Base-by-base conservation (phyloP, 2,797 vertebrate species). In the Bradypodion pumilum region DNA sequence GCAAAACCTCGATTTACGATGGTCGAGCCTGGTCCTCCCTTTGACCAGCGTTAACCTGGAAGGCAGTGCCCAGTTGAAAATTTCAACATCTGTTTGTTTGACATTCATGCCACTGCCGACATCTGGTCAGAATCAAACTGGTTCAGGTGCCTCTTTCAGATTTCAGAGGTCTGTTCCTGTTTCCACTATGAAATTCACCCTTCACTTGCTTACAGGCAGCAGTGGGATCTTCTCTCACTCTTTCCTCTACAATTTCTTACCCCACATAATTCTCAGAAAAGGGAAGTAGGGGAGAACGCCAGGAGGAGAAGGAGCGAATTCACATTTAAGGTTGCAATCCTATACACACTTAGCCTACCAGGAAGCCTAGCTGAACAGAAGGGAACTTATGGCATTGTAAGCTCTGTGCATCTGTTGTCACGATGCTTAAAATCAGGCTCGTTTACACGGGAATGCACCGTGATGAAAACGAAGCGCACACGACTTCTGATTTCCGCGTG, bases 71-170 rank as follows among this genome's bases (percentile, higher is more conserved):
- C 89, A 88, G 95, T 91, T 95, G 82, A 95, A 88, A 92, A 94
- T 94, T 95, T 96, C 94, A 94, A 98, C 97, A 98, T 98, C 97
- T 99, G 97, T 97, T 98, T 96, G 79, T 89, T 97, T 96, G 97
- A 98, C 97, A 98, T 68, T 32, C 93, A 95, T 94, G 93, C 95
- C 97, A 97, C 96, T 94, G 95, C 95, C 93, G 97, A 98, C 98
- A 98, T 98, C 97, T 98, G 98, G 96, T 97, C 96, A 97, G 97
- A 97, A 98, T 97, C 97, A 97, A 96, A 96, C 96, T 96, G 96
- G 95, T 97, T 97, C 97, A 94, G 96, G 96, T 97, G 97, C 97
- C 97, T 97, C 97, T 95, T 96, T 96, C 93, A 95, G 96, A 95
- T 95, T 35, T 96, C 97, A 94, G 95, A 96, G 96, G 97, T 97